Percentiles rank a stretch among this genome's conserved stretches.
These are phyloP conservation scores for Listronotus oregonensis DNA, from an alignment of 1,140 invertebrate genomes.

Conservation along the genomic window DNA sequence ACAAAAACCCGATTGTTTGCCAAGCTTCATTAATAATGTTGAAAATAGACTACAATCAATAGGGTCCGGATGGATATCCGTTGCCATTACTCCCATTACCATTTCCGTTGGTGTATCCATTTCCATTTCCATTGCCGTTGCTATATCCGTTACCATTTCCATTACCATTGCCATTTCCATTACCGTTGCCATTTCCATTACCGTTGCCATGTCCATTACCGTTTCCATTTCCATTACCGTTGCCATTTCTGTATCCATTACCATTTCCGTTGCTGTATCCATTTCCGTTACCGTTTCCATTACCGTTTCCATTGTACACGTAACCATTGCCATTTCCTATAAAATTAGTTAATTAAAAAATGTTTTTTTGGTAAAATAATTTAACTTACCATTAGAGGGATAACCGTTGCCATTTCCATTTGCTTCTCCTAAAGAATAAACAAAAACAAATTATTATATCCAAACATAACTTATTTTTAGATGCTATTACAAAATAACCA, in stretches of 20 bases:
- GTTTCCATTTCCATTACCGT: conserved; percentile 48
- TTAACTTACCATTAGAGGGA: conserved; percentile 22
- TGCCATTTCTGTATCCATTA: conserved; percentile 42
- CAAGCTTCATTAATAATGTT: conserved; percentile 24
- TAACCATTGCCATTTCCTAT: conserved; percentile 43
- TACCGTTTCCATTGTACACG: conserved; percentile 39
- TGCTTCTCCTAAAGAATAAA: conserved; percentile 14
- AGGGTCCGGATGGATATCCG: conserved; percentile 22
- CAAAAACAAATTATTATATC: neutral
- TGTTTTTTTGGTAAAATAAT: conserved; percentile 47
- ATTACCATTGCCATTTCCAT: conserved; percentile 41
- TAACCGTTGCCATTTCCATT: conserved; percentile 49
- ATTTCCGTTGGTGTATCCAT: conserved; percentile 27
- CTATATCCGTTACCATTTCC: conserved; percentile 34
- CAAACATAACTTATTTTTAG: conserved; percentile 2
- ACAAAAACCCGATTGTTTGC: conserved; percentile 28
- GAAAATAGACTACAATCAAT: conserved; percentile 40
- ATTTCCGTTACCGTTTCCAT: conserved; percentile 18
- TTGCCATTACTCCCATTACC: conserved; percentile 41
- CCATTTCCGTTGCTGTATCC: too few species aligned
- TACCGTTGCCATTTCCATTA: conserved; percentile 41
- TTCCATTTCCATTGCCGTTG: conserved; percentile 34
- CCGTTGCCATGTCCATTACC: conserved; percentile 46
- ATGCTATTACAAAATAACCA: too few species aligned
- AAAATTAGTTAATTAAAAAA: conserved; percentile 19